Evolutionary conservation across 2,797 vertebrate genomes (phyloP).

Genomic region (Hydrophis major): DNA sequence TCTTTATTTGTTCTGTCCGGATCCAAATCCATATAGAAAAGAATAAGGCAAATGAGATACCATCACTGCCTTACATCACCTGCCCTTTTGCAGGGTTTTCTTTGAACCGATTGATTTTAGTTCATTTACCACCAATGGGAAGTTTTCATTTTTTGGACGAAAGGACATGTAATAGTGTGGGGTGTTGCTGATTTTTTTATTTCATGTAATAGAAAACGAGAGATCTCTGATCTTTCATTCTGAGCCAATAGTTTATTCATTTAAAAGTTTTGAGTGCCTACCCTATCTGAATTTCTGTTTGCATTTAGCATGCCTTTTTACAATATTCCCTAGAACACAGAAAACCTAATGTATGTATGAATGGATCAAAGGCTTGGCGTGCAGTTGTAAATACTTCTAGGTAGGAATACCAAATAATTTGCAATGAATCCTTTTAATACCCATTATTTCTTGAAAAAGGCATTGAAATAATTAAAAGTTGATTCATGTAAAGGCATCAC

Average conservation of each 20-base stretch:
- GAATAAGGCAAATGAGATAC: background rate
- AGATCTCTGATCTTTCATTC: background rate
- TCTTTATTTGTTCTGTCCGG: background rate
- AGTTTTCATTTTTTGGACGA: conserved; percentile 2
- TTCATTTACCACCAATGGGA: conserved; percentile 13
- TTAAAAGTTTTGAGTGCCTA: conserved; percentile 7
- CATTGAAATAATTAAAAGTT: background rate
- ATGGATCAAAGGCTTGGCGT: conserved; percentile 3
- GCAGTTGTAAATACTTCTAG: conserved; percentile 6
- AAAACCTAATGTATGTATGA: background rate
- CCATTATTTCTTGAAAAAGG: background rate
- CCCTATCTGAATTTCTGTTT: conserved; percentile 10
- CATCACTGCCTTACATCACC: background rate
- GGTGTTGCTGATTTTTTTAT: background rate
- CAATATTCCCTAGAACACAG: background rate
- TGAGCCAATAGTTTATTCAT: conserved; percentile 13
- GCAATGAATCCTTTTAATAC: background rate
- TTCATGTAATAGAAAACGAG: background rate
- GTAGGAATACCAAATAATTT: background rate
- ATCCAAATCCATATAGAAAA: background rate
- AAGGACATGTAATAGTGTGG: background rate
- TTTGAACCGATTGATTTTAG: background rate
- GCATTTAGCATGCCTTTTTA: conserved; percentile 14
- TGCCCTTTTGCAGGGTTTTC: background rate
- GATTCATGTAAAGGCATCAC: background rate